Evolutionary conservation across 2,888 invertebrate genomes (phyloP).

Genomic region (Notodonta ziczac): DNA sequence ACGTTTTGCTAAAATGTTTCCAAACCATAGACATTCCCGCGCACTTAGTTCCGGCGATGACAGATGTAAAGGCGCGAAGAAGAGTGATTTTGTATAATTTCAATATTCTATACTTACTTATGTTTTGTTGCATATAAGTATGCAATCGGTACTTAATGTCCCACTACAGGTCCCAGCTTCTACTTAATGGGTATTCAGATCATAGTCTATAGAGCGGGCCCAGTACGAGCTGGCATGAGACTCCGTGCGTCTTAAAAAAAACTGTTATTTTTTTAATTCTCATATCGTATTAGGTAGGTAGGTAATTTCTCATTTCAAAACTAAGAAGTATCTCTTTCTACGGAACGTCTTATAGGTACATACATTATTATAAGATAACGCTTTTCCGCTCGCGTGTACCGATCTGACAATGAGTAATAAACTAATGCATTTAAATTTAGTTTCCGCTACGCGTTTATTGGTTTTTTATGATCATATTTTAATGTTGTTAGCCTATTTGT

Average conservation of each 20-base stretch:
- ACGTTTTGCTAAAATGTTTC: conserved; percentile 59
- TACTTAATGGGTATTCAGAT: too few species aligned
- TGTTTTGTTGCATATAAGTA: too few species aligned
- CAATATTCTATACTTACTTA: neutral
- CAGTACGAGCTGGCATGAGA: too few species aligned
- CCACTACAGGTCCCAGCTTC: too few species aligned
- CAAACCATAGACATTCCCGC: conserved; percentile 42
- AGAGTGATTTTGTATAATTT: conserved; percentile 34
- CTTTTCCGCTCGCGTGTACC: conserved; percentile 49
- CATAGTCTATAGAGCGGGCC: too few species aligned
- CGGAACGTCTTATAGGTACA: neutral
- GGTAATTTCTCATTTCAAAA: too few species aligned
- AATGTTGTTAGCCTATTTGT: conserved; percentile 61
- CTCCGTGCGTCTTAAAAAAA: too few species aligned
- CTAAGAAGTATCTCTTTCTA: too few species aligned
- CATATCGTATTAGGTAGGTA: too few species aligned
- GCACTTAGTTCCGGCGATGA: conserved; percentile 66
- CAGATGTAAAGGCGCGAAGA: conserved; percentile 56
- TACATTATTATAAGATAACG: conserved; percentile 16
- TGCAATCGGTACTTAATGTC: too few species aligned
- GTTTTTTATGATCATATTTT: conserved; percentile 78
- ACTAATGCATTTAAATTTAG: conserved; percentile 79
- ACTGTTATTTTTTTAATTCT: too few species aligned
- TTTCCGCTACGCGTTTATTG: conserved; percentile 65
- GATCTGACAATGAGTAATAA: conserved; percentile 61